Conservation (phyloP, 64 coral and sea anemone species). For the Stylophora pistillata region DNA sequence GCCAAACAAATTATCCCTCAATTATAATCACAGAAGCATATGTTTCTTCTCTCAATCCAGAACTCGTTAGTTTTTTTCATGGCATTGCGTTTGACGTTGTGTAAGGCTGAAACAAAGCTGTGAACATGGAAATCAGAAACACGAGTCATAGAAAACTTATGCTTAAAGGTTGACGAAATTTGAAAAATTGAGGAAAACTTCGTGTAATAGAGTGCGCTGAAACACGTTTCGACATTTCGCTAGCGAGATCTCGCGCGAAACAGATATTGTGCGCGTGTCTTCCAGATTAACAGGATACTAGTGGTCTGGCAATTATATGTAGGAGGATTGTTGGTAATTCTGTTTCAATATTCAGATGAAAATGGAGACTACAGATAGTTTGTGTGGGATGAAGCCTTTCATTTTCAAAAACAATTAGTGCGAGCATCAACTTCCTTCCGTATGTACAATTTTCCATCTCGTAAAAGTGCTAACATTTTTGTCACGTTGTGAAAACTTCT, state of each 20-base stretch:
- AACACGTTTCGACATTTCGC: background rate
- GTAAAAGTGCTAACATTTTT: background rate
- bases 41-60: too few relatives aligned
- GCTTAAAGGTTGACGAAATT: too few relatives aligned
- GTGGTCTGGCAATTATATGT: background rate
- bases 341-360: background rate
- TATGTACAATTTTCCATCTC: constrained; percentile 11
- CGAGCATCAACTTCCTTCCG: background rate
- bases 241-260: background rate
- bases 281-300: background rate
- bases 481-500: background rate
- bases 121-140: too few relatives aligned
- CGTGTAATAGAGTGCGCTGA: background rate
- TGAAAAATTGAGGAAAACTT: too few relatives aligned
- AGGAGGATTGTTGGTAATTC: background rate
- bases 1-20: too few relatives aligned
- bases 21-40: too few relatives aligned
- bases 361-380: background rate
- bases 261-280: background rate
- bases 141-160: too few relatives aligned
- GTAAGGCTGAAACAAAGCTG: too few relatives aligned
- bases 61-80: too few relatives aligned
- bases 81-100: too few relatives aligned
- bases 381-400: background rate
- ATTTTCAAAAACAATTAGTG: background rate